Evolutionary conservation across 2,797 vertebrate genomes (phyloP).

Genomic region (Rhabdophis nuchalis): DNA sequence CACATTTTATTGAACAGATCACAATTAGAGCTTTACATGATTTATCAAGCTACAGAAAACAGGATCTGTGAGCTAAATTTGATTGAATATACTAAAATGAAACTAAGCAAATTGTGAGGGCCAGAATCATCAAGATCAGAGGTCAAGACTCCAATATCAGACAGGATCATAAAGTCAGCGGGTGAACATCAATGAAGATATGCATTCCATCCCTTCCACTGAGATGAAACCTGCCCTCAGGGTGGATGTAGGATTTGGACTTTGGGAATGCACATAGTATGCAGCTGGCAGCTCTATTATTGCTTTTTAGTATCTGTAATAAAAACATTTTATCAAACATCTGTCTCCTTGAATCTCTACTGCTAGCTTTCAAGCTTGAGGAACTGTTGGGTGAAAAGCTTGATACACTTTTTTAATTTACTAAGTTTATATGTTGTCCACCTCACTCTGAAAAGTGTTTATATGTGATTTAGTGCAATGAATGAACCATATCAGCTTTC

Average conservation of each 20-base stretch:
- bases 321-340: background rate
- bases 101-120: background rate
- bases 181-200: background rate
- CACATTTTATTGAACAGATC: background rate
- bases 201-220: background rate
- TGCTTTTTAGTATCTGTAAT: background rate
- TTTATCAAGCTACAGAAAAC: background rate
- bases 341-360: background rate
- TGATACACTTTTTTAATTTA: background rate
- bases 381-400: background rate
- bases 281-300: background rate
- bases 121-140: background rate
- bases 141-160: background rate
- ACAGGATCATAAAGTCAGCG: background rate
- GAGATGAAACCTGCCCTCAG: background rate
- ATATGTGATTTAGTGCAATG: background rate
- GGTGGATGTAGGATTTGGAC: background rate
- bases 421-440: background rate
- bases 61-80: background rate
- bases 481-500: background rate
- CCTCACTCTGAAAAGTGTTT: background rate
- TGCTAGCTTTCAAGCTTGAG: background rate
- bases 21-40: background rate
- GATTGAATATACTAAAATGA: background rate
- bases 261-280: background rate